Evolutionary conservation across 2,888 invertebrate genomes (phyloP).

Genomic region (Platycheirus albimanus): DNA sequence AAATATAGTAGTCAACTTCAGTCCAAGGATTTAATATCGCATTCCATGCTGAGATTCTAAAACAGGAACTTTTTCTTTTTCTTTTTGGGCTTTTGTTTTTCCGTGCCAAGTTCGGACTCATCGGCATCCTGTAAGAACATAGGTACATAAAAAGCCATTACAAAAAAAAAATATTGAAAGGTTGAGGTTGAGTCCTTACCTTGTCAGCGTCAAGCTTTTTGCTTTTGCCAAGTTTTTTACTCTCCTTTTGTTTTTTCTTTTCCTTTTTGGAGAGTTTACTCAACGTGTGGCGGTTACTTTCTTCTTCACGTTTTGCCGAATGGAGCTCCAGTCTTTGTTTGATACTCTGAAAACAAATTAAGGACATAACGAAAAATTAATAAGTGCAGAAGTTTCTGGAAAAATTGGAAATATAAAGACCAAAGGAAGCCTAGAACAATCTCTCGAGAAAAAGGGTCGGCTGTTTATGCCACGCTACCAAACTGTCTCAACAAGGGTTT

Average conservation of each 20-base stretch:
- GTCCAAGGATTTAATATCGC: constrained; percentile 50
- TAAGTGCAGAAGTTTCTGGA: not conserved
- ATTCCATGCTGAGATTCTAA: constrained; percentile 70
- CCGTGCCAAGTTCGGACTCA: constrained; percentile 78
- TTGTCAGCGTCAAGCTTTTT: constrained; percentile 86
- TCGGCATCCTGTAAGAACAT: constrained; percentile 78
- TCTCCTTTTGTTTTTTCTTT: constrained; percentile 84
- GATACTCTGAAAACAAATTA: constrained; percentile 78
- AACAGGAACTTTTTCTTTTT: constrained; percentile 80
- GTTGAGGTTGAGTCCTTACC: constrained; percentile 77
- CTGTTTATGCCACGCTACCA: no score
- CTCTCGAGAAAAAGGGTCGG: no score
- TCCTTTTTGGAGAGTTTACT: constrained; percentile 82
- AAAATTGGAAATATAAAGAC: no score
- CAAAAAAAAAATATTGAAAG: no score
- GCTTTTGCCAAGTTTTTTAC: constrained; percentile 83
- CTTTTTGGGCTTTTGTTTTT: constrained; percentile 79
- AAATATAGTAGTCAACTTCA: constrained; percentile 57
- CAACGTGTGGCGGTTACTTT: constrained; percentile 79
- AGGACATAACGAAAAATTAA: not conserved
- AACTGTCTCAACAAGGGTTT: no score
- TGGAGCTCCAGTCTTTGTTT: constrained; percentile 81
- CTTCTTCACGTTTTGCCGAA: constrained; percentile 84
- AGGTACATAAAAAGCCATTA: no score
- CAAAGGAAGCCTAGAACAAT: no score